Evolutionary conservation across 2,113 vertebrate genomes (phyloP).

Genomic region (Colinus virginianus): DNA sequence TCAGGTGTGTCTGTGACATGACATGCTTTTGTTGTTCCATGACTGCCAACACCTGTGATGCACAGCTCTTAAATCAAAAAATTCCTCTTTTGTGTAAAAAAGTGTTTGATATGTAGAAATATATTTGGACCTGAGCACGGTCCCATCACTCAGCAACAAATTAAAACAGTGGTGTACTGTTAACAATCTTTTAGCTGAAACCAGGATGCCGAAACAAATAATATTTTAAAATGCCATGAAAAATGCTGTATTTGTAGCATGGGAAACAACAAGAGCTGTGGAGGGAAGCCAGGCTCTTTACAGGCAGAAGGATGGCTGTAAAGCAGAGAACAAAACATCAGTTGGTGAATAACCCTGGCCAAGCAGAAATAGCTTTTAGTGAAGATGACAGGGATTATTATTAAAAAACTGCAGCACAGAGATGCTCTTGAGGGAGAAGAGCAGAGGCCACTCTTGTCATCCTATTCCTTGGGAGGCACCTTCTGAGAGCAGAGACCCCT

Average conservation of each 20-base stretch:
- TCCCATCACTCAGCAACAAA: too few species aligned
- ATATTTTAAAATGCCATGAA: not conserved
- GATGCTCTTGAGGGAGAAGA: too few species aligned
- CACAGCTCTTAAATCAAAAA: not conserved
- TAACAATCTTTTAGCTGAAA: too few species aligned
- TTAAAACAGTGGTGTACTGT: too few species aligned
- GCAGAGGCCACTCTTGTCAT: too few species aligned
- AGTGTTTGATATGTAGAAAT: not conserved
- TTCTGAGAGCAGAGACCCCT: too few species aligned
- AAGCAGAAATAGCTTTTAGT: not conserved
- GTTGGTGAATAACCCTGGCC: not conserved
- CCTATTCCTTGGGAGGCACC: too few species aligned
- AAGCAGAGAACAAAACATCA: not conserved
- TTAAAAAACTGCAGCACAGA: too few species aligned
- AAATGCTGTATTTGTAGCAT: not conserved
- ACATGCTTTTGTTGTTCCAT: not conserved
- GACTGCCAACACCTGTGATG: not conserved
- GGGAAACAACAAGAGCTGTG: fast-evolving
- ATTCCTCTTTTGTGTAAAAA: not conserved
- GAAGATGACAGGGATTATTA: not conserved
- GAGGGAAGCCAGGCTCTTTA: not conserved
- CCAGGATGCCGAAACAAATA: not conserved
- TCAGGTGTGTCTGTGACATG: not conserved
- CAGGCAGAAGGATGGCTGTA: not conserved
- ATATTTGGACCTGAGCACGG: not conserved